These are phyloP conservation scores for Diabrotica virgifera DNA, from an alignment of 1,140 invertebrate genomes.

Conservation along the genomic window DNA sequence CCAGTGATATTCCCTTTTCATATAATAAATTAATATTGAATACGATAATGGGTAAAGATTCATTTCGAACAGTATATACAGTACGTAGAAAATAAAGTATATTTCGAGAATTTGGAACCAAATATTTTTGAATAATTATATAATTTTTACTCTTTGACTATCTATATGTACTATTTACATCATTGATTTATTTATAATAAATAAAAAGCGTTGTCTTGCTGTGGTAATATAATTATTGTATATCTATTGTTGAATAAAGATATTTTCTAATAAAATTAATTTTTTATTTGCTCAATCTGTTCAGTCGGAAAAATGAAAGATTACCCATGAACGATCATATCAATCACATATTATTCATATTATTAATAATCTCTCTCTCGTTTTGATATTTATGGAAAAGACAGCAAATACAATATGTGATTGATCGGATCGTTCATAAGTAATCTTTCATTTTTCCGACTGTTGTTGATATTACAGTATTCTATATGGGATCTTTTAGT, in stretches of 20 bases:
- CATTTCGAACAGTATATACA: constrained; percentile 8
- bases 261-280: constrained; percentile 3
- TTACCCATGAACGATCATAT: too few species aligned
- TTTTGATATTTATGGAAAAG: too few species aligned
- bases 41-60: not conserved
- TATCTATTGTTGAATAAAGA: constrained; percentile 12
- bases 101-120: constrained; percentile 6
- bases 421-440: too few species aligned
- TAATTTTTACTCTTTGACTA: constrained; percentile 6
- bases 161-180: constrained; percentile 9
- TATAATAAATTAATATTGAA: not conserved
- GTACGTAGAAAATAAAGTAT: not conserved
- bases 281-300: too few species aligned
- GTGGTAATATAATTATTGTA: constrained; percentile 10
- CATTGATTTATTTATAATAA: not conserved
- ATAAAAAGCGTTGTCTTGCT: constrained; percentile 5
- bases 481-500: too few species aligned
- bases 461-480: too few species aligned
- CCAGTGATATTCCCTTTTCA: too few species aligned
- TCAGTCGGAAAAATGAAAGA: too few species aligned
- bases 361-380: too few species aligned
- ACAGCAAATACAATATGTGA: too few species aligned
- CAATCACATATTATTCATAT: too few species aligned
- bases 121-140: not conserved
- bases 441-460: too few species aligned